Evolutionary conservation across 2,113 vertebrate genomes (phyloP).

Genomic region (Erythrolamprus reginae): DNA sequence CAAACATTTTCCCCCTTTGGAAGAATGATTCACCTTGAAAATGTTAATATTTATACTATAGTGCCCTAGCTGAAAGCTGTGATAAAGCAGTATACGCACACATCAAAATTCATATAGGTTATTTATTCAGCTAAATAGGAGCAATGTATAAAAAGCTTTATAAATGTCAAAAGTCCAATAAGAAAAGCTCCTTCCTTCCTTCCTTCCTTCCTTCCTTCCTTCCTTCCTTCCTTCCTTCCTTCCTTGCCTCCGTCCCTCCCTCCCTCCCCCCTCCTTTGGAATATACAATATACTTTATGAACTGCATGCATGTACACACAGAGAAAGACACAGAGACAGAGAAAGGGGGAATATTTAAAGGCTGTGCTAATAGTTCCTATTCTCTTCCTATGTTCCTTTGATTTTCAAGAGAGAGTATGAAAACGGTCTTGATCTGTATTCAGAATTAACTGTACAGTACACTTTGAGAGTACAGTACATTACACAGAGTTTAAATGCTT

Average conservation of each 20-base stretch:
- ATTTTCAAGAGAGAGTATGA: neutral
- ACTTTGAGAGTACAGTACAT: too few relatives aligned
- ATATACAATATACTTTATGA: too few relatives aligned
- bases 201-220: too few relatives aligned
- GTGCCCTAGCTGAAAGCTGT: conserved; percentile 14
- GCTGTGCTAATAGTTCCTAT: neutral
- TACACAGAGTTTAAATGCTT: neutral
- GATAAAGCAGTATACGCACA: conserved; percentile 23
- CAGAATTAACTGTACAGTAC: neutral
- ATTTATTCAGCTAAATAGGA: neutral
- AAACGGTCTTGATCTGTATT: neutral
- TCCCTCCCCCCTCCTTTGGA: neutral
- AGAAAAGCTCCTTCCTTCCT: neutral
- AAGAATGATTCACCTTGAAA: conserved; percentile 37
- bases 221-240: neutral
- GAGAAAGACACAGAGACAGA: neutral
- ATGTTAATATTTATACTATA: conserved; percentile 18
- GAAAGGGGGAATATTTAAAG: neutral
- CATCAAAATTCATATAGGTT: neutral
- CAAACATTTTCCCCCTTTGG: conserved; percentile 15
- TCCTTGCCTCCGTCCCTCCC: too few relatives aligned
- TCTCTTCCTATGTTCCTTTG: neutral
- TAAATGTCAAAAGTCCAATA: neutral
- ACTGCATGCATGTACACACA: too few relatives aligned
- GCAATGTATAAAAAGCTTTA: neutral